Percentiles rank a stretch among this genome's conserved stretches.
Conservation (phyloP, 2,113 vertebrate genomes). For the Myotis lucifugus region DNA sequence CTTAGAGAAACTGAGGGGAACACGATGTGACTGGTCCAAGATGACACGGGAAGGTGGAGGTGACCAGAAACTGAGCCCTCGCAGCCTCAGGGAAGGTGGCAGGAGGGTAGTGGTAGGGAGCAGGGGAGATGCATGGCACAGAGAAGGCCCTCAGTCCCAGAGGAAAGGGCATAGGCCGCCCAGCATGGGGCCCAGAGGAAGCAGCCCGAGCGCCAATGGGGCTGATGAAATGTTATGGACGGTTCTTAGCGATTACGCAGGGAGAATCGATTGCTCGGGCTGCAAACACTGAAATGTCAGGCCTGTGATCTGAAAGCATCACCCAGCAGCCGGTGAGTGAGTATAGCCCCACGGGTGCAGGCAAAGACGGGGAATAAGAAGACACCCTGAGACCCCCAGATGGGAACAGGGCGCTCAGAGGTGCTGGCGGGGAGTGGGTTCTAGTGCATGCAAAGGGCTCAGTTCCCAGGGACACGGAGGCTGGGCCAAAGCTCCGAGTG, state of each 20-base stretch:
- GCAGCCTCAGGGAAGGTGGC: neutral
- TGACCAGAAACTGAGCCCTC: neutral
- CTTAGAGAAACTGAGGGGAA: neutral
- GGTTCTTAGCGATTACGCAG: constrained; percentile 85
- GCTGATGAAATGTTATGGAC: constrained; percentile 86
- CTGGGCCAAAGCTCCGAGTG: neutral
- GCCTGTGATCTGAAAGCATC: constrained; percentile 87
- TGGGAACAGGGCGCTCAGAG: constrained; percentile 76
- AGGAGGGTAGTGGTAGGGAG: fast-evolving
- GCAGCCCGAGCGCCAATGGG: constrained; percentile 77
- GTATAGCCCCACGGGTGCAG: neutral
- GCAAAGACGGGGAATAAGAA: constrained; percentile 37
- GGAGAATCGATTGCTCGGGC: constrained; percentile 89
- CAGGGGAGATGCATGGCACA: neutral
- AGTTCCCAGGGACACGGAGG: constrained; percentile 83
- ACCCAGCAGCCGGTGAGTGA: constrained; percentile 61
- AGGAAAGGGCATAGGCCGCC: constrained; percentile 73
- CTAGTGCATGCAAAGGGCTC: constrained; percentile 77
- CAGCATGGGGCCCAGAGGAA: neutral
- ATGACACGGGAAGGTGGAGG: neutral
- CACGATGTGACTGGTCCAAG: fast-evolving
- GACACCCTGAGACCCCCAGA: constrained; percentile 72
- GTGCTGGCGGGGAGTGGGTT: constrained; percentile 50
- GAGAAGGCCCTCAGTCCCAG: neutral
- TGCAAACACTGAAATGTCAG: constrained; percentile 89